Conservation (phyloP, 2,113 vertebrate species). For the Aphelocoma coerulescens region DNA sequence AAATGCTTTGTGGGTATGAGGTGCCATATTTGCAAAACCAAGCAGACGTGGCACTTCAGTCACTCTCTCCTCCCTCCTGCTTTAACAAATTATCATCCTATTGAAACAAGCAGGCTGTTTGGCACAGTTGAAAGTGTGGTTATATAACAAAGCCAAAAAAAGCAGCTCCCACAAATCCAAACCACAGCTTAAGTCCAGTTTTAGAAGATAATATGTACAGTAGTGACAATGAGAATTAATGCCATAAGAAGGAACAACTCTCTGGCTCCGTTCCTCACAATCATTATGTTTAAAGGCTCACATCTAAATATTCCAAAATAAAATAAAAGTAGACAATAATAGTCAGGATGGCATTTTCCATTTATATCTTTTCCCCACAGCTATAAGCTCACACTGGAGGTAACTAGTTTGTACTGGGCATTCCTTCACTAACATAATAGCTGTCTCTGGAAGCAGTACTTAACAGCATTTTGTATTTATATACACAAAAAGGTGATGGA, state of each 20-base stretch:
- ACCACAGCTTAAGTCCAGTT: conserved; percentile 31
- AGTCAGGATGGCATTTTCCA: not conserved
- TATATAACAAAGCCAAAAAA: conserved; percentile 41
- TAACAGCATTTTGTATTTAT: not conserved
- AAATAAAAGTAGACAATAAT: not conserved
- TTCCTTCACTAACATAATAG: not conserved
- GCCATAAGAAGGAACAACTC: not conserved
- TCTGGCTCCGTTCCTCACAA: not conserved
- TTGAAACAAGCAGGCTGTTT: conserved; percentile 16
- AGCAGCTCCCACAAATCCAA: conserved; percentile 36
- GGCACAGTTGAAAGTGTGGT: not conserved
- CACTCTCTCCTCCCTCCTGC: not conserved
- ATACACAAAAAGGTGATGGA: not conserved
- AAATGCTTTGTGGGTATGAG: conserved; percentile 7
- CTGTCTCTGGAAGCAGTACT: not conserved
- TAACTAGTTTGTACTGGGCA: not conserved
- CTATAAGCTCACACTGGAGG: not conserved
- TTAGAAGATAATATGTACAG: conserved; percentile 23
- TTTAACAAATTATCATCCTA: not conserved
- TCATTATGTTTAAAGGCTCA: not conserved
- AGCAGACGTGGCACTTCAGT: conserved; percentile 25
- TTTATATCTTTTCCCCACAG: not conserved
- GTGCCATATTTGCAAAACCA: conserved; percentile 3
- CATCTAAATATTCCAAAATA: not conserved
- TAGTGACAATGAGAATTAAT: conserved; percentile 21